Evolutionary conservation across 2,113 vertebrate species (phyloP), one percentile per base, ranked within the genome.

Genomic region (Gopherus evgoodei): DNA sequence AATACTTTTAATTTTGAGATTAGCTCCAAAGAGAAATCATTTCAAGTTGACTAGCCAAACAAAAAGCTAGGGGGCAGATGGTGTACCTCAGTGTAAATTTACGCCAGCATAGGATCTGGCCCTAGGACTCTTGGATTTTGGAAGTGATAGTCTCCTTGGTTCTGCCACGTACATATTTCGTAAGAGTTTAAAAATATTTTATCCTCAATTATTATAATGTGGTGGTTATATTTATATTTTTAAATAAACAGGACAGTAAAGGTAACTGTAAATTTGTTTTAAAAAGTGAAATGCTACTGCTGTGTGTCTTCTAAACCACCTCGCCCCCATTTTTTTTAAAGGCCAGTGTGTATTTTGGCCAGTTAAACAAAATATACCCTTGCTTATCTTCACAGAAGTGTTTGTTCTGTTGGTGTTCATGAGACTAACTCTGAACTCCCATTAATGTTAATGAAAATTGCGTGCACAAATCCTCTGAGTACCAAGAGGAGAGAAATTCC

Each of bases 271-370:
- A 92, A 72, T 72, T 56, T 92, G 72, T 88, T 91, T 97, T 96
- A 96, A 93, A 94, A 94, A 87, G 11, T 92, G 84, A 96, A 92
- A 94, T 94, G 81, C 47, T 95, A 83, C 81, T 93, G 62, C 88
- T 83, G 52, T 83, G 16, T 19, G 56, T 89, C 87, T 90, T 42
- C 1, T 31, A 87, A 31, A 65, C 54, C 35, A 5, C 50, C 89
- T 42, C 31, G 5, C n/a, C n/a, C 14, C 31, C 17, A 69, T 16
- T 88, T 6, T 62, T 54, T 38, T 94, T 59, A 85, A 13, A 5
- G 38, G 21, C 91, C 49, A 90, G 5, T 12, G 78, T 56, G 62
- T 93, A 92, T 76, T 94, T 88, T 69, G 88, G 21, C 87, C 89
- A 88, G 56, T 78, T 69, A 89, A 89, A 81, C 62, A 72, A 90